Base-by-base conservation (phyloP, 2,113 vertebrate species). In the Hippocampus barbouri region DNA sequence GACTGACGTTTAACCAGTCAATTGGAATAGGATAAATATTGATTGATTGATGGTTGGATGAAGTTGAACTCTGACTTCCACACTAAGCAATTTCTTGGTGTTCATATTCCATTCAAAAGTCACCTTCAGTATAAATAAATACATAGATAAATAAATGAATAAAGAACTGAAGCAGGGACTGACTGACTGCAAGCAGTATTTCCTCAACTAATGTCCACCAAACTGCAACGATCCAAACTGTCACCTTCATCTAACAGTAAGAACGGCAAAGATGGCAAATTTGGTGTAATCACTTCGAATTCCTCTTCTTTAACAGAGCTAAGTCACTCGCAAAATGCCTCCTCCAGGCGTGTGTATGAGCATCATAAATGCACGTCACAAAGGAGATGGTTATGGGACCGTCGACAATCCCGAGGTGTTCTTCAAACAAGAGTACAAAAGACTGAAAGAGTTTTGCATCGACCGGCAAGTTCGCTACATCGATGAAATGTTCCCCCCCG, bases 401-500 rank as follows among this genome's bases (percentile, higher is more conserved):
- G 38, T 62, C 34, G 56, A 21, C 6, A 82, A 79, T 27, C 88
- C 89, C 2, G 68, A 76, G 21, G 81, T 47, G 38, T 85, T 88
- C 59, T 34, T 76, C 59, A 76, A 81, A 14, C 89, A 89, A 68
- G 86, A 89, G 72, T 89, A 79, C 51, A 21, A 78, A 38, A 14
- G 65, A n/a, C 30, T 89, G 63, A 86, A 69, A 14, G 68, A 83
- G 18, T 78, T 80, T 56, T 86, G 66, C 63, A 56, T 88, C 0
- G 67, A n/a, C 18, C 70, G 67, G 4, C 27, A 25, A 2, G 1
- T 45, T 2, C 82, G 79, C 65, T 93, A 73, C 54, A 10, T 86
- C 2, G 92, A 93, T 1, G 76, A 89, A 0, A 85, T 71, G 66
- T 93, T 93, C 64, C 89, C 89, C 0, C 91, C 91, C 6, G 86